Conservation (phyloP, 2,797 vertebrate genomes). For the Pipistrellus kuhlii region DNA sequence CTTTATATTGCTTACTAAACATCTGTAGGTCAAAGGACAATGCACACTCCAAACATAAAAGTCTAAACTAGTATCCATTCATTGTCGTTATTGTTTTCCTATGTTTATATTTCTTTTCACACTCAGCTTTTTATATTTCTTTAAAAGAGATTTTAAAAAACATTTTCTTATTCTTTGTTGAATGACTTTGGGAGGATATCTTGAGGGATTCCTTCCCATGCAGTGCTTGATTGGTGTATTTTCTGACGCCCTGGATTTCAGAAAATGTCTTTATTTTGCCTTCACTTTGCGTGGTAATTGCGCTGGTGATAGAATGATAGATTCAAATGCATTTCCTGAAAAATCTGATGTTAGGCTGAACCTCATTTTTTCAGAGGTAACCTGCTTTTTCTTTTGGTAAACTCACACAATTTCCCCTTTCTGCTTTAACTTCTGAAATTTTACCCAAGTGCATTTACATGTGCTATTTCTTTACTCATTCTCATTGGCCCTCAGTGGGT, state of each 20-base stretch:
- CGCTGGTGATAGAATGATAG: background rate
- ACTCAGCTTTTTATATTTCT: background rate
- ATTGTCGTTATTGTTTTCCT: background rate
- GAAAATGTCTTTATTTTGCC: slow-evolving; percentile 50
- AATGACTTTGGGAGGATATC: background rate
- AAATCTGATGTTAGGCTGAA: background rate
- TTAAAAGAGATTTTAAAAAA: background rate
- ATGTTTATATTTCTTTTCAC: slow-evolving; percentile 5
- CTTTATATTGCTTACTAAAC: slow-evolving; percentile 3
- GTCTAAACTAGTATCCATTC: background rate
- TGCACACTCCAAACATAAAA: background rate
- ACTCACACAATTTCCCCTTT: background rate
- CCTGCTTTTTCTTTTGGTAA: background rate
- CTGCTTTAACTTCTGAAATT: slow-evolving; percentile 21
- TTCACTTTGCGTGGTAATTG: background rate
- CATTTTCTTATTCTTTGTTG: background rate
- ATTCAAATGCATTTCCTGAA: slow-evolving; percentile 34
- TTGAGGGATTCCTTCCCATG: slow-evolving; percentile 38
- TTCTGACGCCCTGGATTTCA: slow-evolving; percentile 18
- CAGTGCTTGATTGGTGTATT: background rate
- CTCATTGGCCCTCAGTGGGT: background rate
- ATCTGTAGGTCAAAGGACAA: slow-evolving; percentile 14
- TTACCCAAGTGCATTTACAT: background rate
- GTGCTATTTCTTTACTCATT: background rate
- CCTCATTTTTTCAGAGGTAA: slow-evolving; percentile 10